Base-by-base conservation (phyloP, 37 sponge, comb jelly and placozoan genomes). In the Trichoplax adhaerens region DNA sequence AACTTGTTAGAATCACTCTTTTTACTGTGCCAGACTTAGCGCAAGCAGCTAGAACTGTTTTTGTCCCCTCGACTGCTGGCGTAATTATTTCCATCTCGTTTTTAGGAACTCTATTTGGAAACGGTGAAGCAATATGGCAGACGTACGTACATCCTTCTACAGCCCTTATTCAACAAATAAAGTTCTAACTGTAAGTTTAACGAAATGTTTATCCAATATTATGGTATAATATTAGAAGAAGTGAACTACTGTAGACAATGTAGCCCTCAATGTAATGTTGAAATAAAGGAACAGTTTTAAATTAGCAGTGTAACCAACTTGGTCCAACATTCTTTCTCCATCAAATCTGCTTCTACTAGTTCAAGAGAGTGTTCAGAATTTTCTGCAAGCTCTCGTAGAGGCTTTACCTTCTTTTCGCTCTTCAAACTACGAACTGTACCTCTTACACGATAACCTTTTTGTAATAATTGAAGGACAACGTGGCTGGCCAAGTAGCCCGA, bases 121-220 rank as follows among this genome's bases (percentile, higher is more conserved):
- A 86, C 4, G 91, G 91, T 54, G 94, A 94, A 8, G 94, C 94
- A 0, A 94, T 70, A 69, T 94, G 94, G 58, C 80, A 76, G 3
- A 89, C 90, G 58, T 89, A 94, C 47, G 75, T 62, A 65, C 94
- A 94, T 1, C 83, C 81, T 1, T 75, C 56, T 52, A 94, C 87
- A 12, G 94, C 94, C 29, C 29, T 29, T 29, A 29, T 29, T 29
- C 29, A 29, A 29, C 10, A 12, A 60, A 12, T 60, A 60, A 60
- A 60, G 10, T 29, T 29, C 29, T 29, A 29, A 29, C 29, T 29
- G 29, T 29, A 29, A 29, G 29, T 29, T 29, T 29, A 29, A 29
- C 29, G 29, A 29, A 29, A 29, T 29, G 29, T 29, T 29, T 29
- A 29, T 29, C 29, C 29, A 29, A 29, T 29, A 29, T 29, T 29